A percentile compares a stretch with the other conserved stretches of the same genome.
These are phyloP conservation scores for Phocoena phocoena DNA, from an alignment of 2,113 vertebrate genomes.

Conservation along the genomic window DNA sequence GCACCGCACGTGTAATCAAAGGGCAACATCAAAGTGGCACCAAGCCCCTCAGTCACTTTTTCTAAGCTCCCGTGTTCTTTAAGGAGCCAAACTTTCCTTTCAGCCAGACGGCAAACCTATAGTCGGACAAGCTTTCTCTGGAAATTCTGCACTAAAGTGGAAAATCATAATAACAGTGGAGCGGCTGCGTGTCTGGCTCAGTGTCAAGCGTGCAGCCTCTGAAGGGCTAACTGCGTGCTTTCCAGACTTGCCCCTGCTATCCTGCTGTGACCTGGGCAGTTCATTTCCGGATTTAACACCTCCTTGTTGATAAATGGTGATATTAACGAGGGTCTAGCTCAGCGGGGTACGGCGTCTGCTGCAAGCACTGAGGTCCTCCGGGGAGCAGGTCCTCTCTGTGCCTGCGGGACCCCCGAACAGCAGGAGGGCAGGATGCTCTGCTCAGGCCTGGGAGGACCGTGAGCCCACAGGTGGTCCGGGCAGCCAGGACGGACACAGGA, in stretches of 20 bases:
- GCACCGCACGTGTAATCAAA: accelerated
- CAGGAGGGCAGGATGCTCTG: not conserved
- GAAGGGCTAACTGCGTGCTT: accelerated
- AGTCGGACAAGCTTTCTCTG: too few species aligned
- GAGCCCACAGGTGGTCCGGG: accelerated
- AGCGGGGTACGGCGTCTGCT: accelerated
- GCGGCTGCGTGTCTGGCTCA: accelerated
- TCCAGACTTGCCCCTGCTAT: not conserved
- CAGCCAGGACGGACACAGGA: not conserved
- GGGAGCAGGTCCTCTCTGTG: accelerated
- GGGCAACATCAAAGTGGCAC: accelerated
- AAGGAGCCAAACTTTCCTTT: too few species aligned
- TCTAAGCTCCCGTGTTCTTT: too few species aligned
- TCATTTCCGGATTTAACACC: accelerated
- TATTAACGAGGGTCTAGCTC: accelerated
- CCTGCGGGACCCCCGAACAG: accelerated
- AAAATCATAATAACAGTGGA: accelerated
- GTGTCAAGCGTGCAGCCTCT: accelerated
- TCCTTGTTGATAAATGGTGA: accelerated
- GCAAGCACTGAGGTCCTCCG: accelerated
- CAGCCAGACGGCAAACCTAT: not conserved
- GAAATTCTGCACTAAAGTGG: too few species aligned
- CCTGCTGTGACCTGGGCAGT: accelerated
- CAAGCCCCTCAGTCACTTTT: accelerated
- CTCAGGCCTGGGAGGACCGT: accelerated